Conservation (phyloP, 2,797 vertebrate genomes). For the Valencia hispanica region DNA sequence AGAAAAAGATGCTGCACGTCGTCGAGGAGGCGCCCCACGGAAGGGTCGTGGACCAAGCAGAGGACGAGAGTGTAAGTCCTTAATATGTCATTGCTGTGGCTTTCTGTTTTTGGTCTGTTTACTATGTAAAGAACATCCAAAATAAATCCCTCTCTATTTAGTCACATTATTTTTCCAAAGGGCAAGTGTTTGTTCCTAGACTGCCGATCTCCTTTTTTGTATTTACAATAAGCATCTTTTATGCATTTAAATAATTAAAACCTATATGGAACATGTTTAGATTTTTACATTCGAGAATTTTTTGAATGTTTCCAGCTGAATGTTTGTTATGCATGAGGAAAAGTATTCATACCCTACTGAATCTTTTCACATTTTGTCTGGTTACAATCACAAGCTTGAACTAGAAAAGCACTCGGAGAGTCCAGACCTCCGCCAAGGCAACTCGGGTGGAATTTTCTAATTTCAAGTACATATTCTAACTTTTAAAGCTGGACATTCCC, state of each 20-base stretch:
- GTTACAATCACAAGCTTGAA: too few relatives aligned
- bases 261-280: background rate
- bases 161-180: background rate
- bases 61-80: constrained; percentile 93
- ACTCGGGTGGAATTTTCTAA: too few relatives aligned
- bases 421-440: too few relatives aligned
- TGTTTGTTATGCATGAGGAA: background rate
- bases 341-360: background rate
- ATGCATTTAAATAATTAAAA: background rate
- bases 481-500: too few relatives aligned
- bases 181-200: background rate
- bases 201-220: background rate
- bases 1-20: constrained; percentile 91
- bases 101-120: background rate
- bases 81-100: background rate
- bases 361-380: background rate
- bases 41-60: constrained; percentile 91
- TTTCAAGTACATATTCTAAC: too few relatives aligned
- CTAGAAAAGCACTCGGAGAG: too few relatives aligned
- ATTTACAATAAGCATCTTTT: background rate
- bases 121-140: background rate
- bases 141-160: background rate
- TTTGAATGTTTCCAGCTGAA: background rate
- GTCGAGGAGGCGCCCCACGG: constrained; percentile 89
- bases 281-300: background rate